These are phyloP conservation scores for Gobiocypris rarus DNA, from an alignment of 2,113 vertebrate genomes.

Conservation along the genomic window DNA sequence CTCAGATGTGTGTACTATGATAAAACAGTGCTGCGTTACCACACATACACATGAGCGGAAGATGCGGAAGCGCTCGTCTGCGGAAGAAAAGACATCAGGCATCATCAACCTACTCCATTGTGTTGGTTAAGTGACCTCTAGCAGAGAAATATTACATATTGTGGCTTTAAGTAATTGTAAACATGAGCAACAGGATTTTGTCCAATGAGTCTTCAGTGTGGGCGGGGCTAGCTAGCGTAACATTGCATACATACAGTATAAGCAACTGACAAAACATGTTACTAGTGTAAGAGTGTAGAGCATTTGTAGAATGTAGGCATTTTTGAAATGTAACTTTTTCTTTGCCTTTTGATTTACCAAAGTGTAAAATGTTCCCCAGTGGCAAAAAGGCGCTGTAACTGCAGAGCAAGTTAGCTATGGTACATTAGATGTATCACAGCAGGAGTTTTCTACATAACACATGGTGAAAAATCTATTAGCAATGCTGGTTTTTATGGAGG, in stretches of 20 bases:
- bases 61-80: too few relatives aligned
- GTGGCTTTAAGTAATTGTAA: neutral
- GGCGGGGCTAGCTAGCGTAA: neutral
- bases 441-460: constrained; percentile 55
- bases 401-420: constrained; percentile 50
- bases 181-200: neutral
- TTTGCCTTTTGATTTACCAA: neutral
- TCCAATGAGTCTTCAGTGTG: neutral
- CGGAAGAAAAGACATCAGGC: too few relatives aligned
- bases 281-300: neutral
- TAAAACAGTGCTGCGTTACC: too few relatives aligned
- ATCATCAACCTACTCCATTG: too few relatives aligned
- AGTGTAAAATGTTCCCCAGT: neutral
- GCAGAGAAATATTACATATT: too few relatives aligned
- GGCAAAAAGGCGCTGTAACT: neutral
- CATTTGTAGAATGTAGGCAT: neutral
- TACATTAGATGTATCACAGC: constrained; percentile 56
- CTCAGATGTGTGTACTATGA: too few relatives aligned
- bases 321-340: neutral
- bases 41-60: too few relatives aligned
- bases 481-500: constrained; percentile 56
- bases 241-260: neutral
- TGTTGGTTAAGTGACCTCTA: too few relatives aligned
- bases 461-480: constrained; percentile 59
- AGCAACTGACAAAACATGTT: neutral